A percentile compares a stretch with the other conserved stretches of the same genome.
phyloP scores from a whole-genome alignment of 1,140 invertebrate genomes.

The Lordiphosa clarofinis region DNA sequence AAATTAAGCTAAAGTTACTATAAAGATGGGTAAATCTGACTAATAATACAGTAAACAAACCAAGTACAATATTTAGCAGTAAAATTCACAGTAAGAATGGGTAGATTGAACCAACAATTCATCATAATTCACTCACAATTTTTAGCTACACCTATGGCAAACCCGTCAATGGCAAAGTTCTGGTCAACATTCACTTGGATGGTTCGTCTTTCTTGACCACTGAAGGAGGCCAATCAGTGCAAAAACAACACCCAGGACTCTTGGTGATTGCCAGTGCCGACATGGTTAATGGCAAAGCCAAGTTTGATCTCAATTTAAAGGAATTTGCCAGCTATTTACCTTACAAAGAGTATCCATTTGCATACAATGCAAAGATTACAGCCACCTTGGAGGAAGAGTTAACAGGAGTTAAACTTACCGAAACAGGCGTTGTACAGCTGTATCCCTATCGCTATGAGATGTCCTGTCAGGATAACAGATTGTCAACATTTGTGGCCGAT shows the following conservation, averaged over 20 bases:
- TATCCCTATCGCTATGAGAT: conserved; percentile 92
- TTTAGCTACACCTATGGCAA: conserved; percentile 86
- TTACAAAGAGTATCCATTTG: conserved; percentile 79
- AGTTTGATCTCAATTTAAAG: conserved; percentile 85
- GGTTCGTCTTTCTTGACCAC: conserved; percentile 31
- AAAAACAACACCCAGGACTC: conserved; percentile 33
- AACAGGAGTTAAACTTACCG: conserved; percentile 89
- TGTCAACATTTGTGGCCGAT: conserved; percentile 92
- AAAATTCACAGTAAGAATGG: too few relatives aligned
- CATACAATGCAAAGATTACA: conserved; percentile 81
- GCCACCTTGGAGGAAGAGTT: conserved; percentile 88
- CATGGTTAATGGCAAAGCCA: conserved; percentile 85
- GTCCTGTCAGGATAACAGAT: conserved; percentile 85
- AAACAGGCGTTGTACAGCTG: conserved; percentile 86
- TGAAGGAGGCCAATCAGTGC: conserved; percentile 36
- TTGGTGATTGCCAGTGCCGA: conserved; percentile 81
- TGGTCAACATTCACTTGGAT: conserved; percentile 81
- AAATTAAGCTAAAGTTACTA: too few relatives aligned
- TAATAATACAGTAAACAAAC: too few relatives aligned
- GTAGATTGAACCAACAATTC: too few relatives aligned
- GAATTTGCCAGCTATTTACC: conserved; percentile 81
- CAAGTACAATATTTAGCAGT: too few relatives aligned
- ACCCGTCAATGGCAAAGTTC: conserved; percentile 88
- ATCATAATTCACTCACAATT: too few relatives aligned
- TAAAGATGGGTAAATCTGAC: too few relatives aligned